Evolutionary conservation across 2,113 vertebrate species (phyloP), one percentile per base, ranked within the genome.

Genomic region (Damaliscus lunatus): DNA sequence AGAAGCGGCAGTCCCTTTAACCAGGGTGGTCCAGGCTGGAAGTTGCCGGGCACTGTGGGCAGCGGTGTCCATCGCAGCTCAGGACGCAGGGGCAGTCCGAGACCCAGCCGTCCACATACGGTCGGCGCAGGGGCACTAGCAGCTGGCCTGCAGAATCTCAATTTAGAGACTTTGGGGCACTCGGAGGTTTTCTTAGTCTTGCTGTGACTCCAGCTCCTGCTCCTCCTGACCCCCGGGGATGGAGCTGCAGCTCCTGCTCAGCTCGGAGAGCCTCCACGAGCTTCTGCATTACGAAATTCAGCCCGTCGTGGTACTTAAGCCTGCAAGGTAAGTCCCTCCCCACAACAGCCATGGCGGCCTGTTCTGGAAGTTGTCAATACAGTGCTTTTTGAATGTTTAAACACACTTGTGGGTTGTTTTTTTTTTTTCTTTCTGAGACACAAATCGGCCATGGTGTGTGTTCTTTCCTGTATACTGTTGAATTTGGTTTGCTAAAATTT

Each of bases 1-100:
- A 99, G 94, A 99, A 98, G 55, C 99, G 99, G 82, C 99, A 99
- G 94, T 99, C 99, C 95, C 99, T 94, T 96, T 99, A 98, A 2
- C 99, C 99, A 81, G 99, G 96, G 81, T 99, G 99, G 6, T 99
- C 99, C 17, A 99, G 97, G 83, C 99, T 99, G 40, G 99, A 99
- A 17, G 99, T 99, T 8, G 99, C 99, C 59, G 99, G 97, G 96
- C 99, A 99, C 98, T 99, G 99, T 90, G 99, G 99, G 62, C 99
- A 99, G 59, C 99, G 99, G 10, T 99, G 98, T 40, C 99, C 99
- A 92, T 99, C 99, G 97, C 99, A 99, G 91, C 99, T 99, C 97
- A 99, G 99, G 83, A 99, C 99, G 98, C 97, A 99, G 99, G 2
- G 99, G 98, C 98, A 88, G 96, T 98, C 57, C 98, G n/a, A 99